Evolutionary conservation across 2,888 invertebrate genomes (phyloP).

Genomic region (Amblyjoppa proteus): DNA sequence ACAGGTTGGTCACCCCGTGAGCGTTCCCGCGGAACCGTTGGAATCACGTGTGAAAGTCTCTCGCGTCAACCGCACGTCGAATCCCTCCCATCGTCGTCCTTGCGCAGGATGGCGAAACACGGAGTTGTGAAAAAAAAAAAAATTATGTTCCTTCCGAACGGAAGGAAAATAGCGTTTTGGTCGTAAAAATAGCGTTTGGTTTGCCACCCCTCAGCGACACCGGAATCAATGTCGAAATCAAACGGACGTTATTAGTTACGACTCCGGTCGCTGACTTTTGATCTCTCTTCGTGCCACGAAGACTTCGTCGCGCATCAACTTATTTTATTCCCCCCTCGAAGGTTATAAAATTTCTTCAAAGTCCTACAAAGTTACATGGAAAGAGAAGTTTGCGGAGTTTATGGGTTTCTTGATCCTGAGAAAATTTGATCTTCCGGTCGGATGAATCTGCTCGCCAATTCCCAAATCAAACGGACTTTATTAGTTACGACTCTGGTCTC

Average conservation of each 20-base stretch:
- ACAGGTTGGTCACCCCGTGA: slow-evolving; percentile 66
- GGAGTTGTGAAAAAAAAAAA: slow-evolving; percentile 22
- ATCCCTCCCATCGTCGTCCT: slow-evolving; percentile 21
- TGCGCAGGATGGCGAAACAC: neutral
- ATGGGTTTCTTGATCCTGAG: slow-evolving; percentile 12
- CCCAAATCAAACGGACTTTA: slow-evolving; percentile 59
- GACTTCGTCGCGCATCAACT: neutral
- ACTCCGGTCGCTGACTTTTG: neutral
- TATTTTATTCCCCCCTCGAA: slow-evolving; percentile 11
- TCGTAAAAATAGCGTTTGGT: neutral
- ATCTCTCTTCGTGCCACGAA: neutral
- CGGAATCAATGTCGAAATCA: slow-evolving; percentile 57
- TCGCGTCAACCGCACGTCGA: slow-evolving; percentile 49
- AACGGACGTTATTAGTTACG: slow-evolving; percentile 60
- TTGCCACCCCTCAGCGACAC: slow-evolving; percentile 13
- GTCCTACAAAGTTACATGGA: slow-evolving; percentile 19
- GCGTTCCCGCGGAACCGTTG: slow-evolving; percentile 59
- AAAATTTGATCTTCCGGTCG: slow-evolving; percentile 30
- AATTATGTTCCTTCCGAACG: slow-evolving; percentile 18
- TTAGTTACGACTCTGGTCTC: slow-evolving; percentile 40
- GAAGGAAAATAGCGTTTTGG: slow-evolving; percentile 19
- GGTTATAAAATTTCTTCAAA: slow-evolving; percentile 36
- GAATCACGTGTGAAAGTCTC: slow-evolving; percentile 60
- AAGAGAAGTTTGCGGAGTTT: neutral
- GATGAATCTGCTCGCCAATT: slow-evolving; percentile 26